A percentile compares a stretch with the other conserved stretches of the same genome.
These are phyloP conservation scores for Prosopocoilus inquinatus DNA, from an alignment of 2,888 invertebrate species.

Conservation along the genomic window DNA sequence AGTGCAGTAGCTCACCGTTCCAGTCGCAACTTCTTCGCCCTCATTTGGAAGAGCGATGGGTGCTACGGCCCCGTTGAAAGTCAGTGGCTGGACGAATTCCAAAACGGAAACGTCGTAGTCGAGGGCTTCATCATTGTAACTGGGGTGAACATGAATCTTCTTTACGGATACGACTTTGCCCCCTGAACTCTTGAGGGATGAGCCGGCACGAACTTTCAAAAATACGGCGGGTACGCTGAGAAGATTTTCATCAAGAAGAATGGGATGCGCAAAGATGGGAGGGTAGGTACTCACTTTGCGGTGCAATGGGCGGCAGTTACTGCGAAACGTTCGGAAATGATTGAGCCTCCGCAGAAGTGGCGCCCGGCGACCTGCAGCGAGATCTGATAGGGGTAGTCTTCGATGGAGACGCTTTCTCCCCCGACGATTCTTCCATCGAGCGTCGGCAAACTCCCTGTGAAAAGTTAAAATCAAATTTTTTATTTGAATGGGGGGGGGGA, in stretches of 20 bases:
- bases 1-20: slow-evolving; percentile 11
- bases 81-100: slow-evolving; percentile 29
- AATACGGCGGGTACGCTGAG: not conserved
- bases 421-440: slow-evolving; percentile 31
- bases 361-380: slow-evolving; percentile 24
- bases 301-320: slow-evolving; percentile 37
- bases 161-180: slow-evolving; percentile 20
- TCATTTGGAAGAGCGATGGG: slow-evolving; percentile 13
- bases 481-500: too few relatives aligned
- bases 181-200: slow-evolving; percentile 16
- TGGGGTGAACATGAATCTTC: slow-evolving; percentile 30
- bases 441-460: not conserved
- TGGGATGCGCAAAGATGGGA: not conserved
- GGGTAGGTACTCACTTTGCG: not conserved
- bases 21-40: slow-evolving; percentile 10
- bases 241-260: not conserved
- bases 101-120: slow-evolving; percentile 44
- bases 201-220: slow-evolving; percentile 21
- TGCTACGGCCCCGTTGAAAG: slow-evolving; percentile 5
- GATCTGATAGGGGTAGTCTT: slow-evolving; percentile 31
- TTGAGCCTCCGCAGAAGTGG: slow-evolving; percentile 33
- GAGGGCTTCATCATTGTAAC: slow-evolving; percentile 28
- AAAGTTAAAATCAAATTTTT: too few relatives aligned
- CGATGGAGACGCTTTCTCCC: slow-evolving; percentile 26
- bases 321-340: slow-evolving; percentile 23